Percentiles rank a stretch among this genome's conserved stretches.
These are phyloP conservation scores for Lasaia peninsularis DNA, from an alignment of 1,140 invertebrate genomes.

Conservation along the genomic window DNA sequence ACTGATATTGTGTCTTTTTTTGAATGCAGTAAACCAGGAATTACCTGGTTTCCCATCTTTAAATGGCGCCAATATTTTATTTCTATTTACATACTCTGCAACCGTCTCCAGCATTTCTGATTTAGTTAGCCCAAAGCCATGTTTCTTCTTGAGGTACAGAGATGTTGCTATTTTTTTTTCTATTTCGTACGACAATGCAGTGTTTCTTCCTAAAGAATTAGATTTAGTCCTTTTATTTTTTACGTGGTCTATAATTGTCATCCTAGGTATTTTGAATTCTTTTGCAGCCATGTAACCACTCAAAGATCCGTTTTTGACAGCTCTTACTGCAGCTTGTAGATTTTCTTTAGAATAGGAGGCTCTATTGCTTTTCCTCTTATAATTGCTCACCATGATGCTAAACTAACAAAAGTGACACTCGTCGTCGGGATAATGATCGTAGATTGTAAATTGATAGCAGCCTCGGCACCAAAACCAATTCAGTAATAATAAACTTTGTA, in stretches of 20 bases:
- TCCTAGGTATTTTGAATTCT: conserved; percentile 31
- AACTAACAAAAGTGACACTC: background rate
- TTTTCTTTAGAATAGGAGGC: background rate
- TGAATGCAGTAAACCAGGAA: conserved; percentile 52
- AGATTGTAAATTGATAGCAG: background rate
- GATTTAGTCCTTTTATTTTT: conserved; percentile 12
- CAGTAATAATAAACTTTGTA: background rate
- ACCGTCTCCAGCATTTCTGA: conserved; percentile 39
- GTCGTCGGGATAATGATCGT: background rate
- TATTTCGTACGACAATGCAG: conserved; percentile 20
- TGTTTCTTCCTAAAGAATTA: conserved; percentile 14
- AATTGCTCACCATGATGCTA: background rate
- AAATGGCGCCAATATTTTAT: conserved; percentile 43
- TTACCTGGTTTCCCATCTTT: conserved; percentile 49
- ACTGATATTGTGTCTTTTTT: conserved; percentile 40
- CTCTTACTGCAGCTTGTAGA: background rate
- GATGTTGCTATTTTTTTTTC: conserved; percentile 30
- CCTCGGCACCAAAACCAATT: conserved; percentile 6
- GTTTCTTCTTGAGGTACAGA: conserved; percentile 42
- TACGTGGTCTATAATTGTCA: conserved; percentile 22
- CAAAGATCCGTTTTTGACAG: conserved; percentile 11
- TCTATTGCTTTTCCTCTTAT: background rate
- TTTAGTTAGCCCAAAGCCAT: conserved; percentile 41
- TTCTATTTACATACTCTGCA: conserved; percentile 36
- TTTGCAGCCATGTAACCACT: conserved; percentile 23